These are phyloP conservation scores for Meandrusa payeni DNA, from an alignment of 2,888 invertebrate species.

Conservation along the genomic window DNA sequence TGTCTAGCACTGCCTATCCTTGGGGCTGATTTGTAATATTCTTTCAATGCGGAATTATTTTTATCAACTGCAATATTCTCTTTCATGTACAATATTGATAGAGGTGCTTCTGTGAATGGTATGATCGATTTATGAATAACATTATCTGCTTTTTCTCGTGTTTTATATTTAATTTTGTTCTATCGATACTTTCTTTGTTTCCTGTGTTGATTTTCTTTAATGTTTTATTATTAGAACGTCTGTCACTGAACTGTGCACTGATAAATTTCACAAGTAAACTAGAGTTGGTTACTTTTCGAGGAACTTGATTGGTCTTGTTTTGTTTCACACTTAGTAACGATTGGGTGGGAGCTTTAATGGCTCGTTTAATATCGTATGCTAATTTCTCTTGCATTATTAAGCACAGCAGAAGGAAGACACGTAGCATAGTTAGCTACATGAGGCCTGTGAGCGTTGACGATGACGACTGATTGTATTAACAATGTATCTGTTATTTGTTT, in stretches of 20 bases:
- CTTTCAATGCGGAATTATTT: background rate
- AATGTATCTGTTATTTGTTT: constrained; percentile 63
- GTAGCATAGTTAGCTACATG: constrained; percentile 44
- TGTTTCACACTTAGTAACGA: constrained; percentile 37
- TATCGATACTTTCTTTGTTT: background rate
- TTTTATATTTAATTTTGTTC: constrained; percentile 10
- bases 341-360: constrained; percentile 25
- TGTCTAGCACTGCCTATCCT: constrained; percentile 40
- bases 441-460: constrained; percentile 41
- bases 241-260: constrained; percentile 43
- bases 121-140: constrained; percentile 12
- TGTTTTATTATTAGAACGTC: background rate
- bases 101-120: constrained; percentile 21
- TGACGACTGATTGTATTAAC: constrained; percentile 42
- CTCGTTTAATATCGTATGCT: constrained; percentile 27
- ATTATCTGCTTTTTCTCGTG: constrained; percentile 16
- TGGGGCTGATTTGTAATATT: background rate
- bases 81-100: background rate
- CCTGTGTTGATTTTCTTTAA: background rate
- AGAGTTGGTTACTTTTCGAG: constrained; percentile 10
- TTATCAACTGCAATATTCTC: background rate
- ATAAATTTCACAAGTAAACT: constrained; percentile 4
- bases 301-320: background rate
- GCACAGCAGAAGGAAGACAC: constrained; percentile 41
- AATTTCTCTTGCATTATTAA: constrained; percentile 41